phyloP scores from a whole-genome alignment of 1,140 invertebrate genomes.

The Planococcus citri region DNA sequence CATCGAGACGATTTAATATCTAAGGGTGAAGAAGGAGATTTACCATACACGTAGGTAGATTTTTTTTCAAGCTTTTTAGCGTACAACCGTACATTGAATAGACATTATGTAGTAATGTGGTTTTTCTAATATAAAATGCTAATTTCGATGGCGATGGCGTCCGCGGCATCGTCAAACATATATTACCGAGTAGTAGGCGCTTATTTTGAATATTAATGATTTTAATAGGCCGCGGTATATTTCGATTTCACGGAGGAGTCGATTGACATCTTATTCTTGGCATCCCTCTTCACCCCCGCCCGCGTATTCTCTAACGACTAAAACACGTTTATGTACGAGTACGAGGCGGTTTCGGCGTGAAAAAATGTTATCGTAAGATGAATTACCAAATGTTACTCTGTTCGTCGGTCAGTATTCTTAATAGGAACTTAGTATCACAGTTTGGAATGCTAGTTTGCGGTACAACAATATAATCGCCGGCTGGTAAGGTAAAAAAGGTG shows the following conservation, averaged over 20 bases:
- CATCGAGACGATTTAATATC: too few species aligned
- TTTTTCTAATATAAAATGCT: neutral
- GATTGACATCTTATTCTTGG: neutral
- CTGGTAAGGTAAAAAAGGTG: slow-evolving; percentile 58
- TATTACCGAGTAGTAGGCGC: too few species aligned
- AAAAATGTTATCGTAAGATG: neutral
- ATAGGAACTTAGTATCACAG: slow-evolving; percentile 54
- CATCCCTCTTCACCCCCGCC: too few species aligned
- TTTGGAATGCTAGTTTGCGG: slow-evolving; percentile 57
- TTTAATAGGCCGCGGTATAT: neutral
- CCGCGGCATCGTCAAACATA: too few species aligned
- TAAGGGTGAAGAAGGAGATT: neutral
- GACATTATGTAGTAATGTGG: neutral
- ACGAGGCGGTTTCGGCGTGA: neutral
- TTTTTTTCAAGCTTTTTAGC: neutral
- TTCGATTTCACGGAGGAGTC: too few species aligned
- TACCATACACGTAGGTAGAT: neutral
- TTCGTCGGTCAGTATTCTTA: slow-evolving; percentile 56
- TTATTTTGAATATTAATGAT: neutral
- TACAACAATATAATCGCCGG: slow-evolving; percentile 65
- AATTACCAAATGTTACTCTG: slow-evolving; percentile 57
- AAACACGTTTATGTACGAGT: neutral
- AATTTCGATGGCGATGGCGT: neutral
- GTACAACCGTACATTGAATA: neutral
- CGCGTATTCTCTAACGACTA: neutral